Evolutionary conservation across 30 jellyfish, hydroid and myxozoan species (phyloP).

Genomic region (Turritopsis dohrnii): DNA sequence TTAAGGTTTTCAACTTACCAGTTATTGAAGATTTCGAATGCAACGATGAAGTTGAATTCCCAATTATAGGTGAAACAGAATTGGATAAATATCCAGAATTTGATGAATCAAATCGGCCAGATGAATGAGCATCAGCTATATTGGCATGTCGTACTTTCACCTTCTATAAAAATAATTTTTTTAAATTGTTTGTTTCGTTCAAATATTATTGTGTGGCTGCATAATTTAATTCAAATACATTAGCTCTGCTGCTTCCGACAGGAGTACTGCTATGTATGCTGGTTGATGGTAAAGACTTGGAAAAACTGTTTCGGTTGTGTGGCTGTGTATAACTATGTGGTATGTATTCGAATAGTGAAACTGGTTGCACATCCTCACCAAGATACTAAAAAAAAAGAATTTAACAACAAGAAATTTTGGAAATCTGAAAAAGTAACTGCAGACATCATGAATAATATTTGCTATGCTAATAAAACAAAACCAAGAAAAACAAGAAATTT

Average conservation of each 20-base stretch:
- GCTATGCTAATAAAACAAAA: too few species aligned
- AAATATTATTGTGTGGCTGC: too few species aligned
- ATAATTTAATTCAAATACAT: neutral
- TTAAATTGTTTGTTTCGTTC: too few species aligned
- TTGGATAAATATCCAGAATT: neutral
- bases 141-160: neutral
- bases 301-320: slow-evolving; percentile 30
- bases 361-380: slow-evolving; percentile 72
- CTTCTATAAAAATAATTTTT: neutral
- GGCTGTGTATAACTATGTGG: slow-evolving; percentile 14
- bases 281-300: slow-evolving; percentile 18
- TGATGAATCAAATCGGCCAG: neutral
- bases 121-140: neutral
- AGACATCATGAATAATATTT: too few species aligned
- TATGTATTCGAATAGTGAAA: slow-evolving; percentile 53
- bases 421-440: too few species aligned
- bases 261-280: slow-evolving; percentile 38
- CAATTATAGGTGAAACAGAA: neutral
- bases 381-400: slow-evolving; percentile 31
- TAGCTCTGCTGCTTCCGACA: slow-evolving; percentile 19
- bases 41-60: neutral
- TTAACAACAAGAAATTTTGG: neutral
- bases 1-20: neutral
- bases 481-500: too few species aligned
- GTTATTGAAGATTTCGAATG: neutral